These are phyloP conservation scores for Tenualosa ilisha DNA, from an alignment of 2,797 vertebrate genomes.

Conservation along the genomic window DNA sequence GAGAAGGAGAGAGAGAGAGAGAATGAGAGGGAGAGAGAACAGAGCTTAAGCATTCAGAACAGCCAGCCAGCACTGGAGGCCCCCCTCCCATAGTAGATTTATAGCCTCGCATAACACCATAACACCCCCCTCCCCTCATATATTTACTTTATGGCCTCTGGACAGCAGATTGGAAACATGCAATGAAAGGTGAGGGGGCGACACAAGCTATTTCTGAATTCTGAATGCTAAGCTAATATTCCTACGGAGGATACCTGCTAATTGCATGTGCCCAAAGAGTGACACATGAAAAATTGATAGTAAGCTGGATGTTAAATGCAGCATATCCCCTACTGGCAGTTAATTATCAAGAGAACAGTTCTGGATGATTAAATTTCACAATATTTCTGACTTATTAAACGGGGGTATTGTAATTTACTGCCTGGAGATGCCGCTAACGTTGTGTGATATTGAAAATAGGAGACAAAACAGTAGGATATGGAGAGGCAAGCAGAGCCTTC, in stretches of 20 bases:
- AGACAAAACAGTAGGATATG: not conserved
- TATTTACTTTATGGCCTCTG: conserved; percentile 47
- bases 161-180: conserved; percentile 50
- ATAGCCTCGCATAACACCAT: conserved; percentile 12
- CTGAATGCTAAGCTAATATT: conserved; percentile 38
- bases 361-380: conserved; percentile 10
- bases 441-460: not conserved
- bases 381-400: conserved; percentile 11
- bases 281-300: conserved; percentile 7
- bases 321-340: not conserved
- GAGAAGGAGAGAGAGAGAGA: not conserved
- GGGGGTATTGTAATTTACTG: not conserved
- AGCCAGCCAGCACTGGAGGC: not conserved
- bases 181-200: conserved; percentile 37
- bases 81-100: conserved; percentile 29
- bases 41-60: not conserved
- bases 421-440: not conserved
- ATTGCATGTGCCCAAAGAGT: not conserved
- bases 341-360: conserved; percentile 16
- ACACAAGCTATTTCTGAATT: conserved; percentile 51
- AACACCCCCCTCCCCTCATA: conserved; percentile 11
- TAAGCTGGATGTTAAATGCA: conserved; percentile 19
- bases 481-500: not conserved
- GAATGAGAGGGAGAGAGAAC: not conserved
- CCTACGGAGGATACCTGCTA: conserved; percentile 21